Base-by-base conservation (phyloP, 2,888 invertebrate species). In the Limnephilus rhombicus region DNA sequence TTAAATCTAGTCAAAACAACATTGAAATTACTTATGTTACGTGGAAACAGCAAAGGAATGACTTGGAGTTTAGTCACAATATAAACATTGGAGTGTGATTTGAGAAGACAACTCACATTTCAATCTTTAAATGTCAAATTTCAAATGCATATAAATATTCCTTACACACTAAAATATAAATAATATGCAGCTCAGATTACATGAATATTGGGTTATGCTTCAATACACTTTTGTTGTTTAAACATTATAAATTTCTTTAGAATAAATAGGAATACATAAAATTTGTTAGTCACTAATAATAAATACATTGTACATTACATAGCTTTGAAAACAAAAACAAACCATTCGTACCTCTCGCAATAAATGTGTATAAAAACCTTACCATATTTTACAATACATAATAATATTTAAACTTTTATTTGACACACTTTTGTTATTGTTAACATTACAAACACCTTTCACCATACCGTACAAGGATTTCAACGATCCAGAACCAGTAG, bases 261-360 rank as follows among this genome's bases (percentile, higher is more conserved):
- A 92, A 92, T 92, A 92, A 92, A 92, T 92, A 92, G 92, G 90
- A 90, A 87, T 90, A 90, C 90, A 92, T 92, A 90, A 90, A 87
- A 90, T 89, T 90, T 92, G 83, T 90, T 90, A 86, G 89, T 81
- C 13, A 81, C 81, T 88, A 89, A 91, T 85, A 53, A 85, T 89
- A 80, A 83, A 91, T 90, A 90, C 34, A 85, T 49, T 90, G 41
- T 83, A 90, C 89, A 83, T 34, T 83, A 18, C 49, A 87, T 29
- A 87, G 29, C 53, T 29, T 31, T 87, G 29, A 53, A 31, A 87
- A 68, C 41, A n/a, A 53, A 86, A 86, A 45, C 68, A 87, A 68
- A 87, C 87, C 85, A 86, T 24, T 24, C 45, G n/a, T n/a, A 86
- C 41, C 29, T 49, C 24, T 85, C 13, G 41, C 83, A 83, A 83